phyloP scores from a whole-genome alignment of 2,888 invertebrate genomes.

The Mechanitis messenoides region DNA sequence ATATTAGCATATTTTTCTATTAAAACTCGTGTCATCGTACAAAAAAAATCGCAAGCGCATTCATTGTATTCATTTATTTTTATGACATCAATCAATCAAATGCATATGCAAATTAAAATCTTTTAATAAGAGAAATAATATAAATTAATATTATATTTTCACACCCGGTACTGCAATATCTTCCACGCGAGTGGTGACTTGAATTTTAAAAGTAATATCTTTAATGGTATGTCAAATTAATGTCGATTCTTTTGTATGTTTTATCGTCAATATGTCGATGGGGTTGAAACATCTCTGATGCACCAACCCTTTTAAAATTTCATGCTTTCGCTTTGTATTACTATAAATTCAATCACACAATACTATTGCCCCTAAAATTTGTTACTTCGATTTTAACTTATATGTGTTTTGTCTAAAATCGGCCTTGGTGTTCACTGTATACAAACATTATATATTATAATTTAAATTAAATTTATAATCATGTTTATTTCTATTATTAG shows the following conservation, averaged over 20 bases:
- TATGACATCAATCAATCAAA: constrained; percentile 70
- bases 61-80: constrained; percentile 47
- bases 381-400: constrained; percentile 33
- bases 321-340: constrained; percentile 61
- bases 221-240: constrained; percentile 75
- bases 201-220: constrained; percentile 69
- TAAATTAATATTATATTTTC: constrained; percentile 45
- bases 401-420: constrained; percentile 22
- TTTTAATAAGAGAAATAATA: constrained; percentile 56
- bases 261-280: constrained; percentile 72
- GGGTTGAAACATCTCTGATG: constrained; percentile 50
- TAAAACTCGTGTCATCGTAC: constrained; percentile 64
- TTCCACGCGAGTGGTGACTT: constrained; percentile 57
- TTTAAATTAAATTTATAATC: too few species aligned
- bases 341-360: constrained; percentile 66
- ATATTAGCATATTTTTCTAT: constrained; percentile 67
- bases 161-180: constrained; percentile 54
- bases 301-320: constrained; percentile 69
- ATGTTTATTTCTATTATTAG: too few species aligned
- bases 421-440: constrained; percentile 24
- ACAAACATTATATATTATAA: too few species aligned
- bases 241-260: constrained; percentile 63
- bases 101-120: constrained; percentile 52
- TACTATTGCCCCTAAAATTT: constrained; percentile 43
- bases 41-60: constrained; percentile 40